These are phyloP conservation scores for Reticulitermes lucifugus DNA, from an alignment of 2,888 invertebrate genomes.

Conservation along the genomic window DNA sequence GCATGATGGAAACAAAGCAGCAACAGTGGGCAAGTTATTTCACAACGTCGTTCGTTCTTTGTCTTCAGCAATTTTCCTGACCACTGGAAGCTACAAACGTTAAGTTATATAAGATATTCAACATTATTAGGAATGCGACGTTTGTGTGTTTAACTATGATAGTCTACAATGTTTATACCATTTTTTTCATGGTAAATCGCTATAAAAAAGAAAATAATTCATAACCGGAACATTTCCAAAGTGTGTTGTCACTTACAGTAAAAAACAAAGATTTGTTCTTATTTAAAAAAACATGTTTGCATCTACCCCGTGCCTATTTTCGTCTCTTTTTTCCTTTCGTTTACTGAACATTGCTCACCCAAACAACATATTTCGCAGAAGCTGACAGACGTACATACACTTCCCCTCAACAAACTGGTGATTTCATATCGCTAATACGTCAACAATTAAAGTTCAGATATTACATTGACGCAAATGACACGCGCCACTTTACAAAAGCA, in stretches of 20 bases:
- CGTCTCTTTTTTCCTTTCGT: background rate
- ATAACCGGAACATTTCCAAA: background rate
- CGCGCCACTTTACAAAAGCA: too few species aligned
- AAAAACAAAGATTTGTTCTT: background rate
- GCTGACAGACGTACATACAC: too few species aligned
- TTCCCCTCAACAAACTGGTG: too few species aligned
- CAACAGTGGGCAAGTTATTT: background rate
- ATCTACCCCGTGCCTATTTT: background rate
- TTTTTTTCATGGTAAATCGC: background rate
- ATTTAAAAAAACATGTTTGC: background rate
- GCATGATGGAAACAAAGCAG: background rate
- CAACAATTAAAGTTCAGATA: too few species aligned
- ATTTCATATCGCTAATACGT: too few species aligned
- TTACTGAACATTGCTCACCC: background rate
- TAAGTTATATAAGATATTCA: slow-evolving; percentile 17
- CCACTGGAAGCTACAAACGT: background rate
- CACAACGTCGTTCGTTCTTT: background rate
- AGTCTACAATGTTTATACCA: slow-evolving; percentile 6
- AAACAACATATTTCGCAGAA: background rate
- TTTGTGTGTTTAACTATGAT: background rate
- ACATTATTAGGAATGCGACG: slow-evolving; percentile 27
- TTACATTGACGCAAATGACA: too few species aligned
- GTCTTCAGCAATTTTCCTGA: background rate
- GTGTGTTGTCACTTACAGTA: background rate
- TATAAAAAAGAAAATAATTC: background rate